Base-by-base conservation (phyloP, 2,797 vertebrate species). In the Lagodon rhomboides region DNA sequence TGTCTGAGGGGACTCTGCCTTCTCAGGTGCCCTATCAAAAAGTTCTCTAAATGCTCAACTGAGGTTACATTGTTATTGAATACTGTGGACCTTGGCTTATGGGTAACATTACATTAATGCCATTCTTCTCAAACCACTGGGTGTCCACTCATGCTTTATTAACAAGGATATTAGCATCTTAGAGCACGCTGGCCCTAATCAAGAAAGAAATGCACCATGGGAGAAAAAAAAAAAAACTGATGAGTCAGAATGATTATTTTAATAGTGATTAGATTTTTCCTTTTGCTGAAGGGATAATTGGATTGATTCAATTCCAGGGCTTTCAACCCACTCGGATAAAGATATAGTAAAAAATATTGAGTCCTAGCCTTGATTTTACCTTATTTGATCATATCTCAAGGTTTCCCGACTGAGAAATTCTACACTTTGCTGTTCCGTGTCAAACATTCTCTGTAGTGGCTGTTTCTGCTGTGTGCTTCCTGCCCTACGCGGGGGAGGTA, bases 101-200 rank as follows among this genome's bases (percentile, higher is more conserved):
- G 81, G 85, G 74, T 76, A 78, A 83, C 82, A 85, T 91, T 85
- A 85, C 61, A 82, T 86, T 86, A 79, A 74, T 74, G 83, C 79
- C 74, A 72, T 83, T 89, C 68, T 81, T 74, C 67, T 85, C 66
- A 82, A 85, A 83, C 75, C 85, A 84, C 80, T 87, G 56, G 80
- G 75, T 82, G 78, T 80, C 85, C 82, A 75, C 80, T 87, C 84
- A 75, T 80, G 84, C 79, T 87, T 88, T 86, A 84, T 86, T 88
- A 90, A 89, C 56, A 61, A 20, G 53, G 55, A 79, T 60, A 79
- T 83, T 82, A 83, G 89, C 74, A 65, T 90, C 69, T 80, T 62
- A 50, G 82, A 76, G 68, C 75, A 65, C 62, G 64, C 72, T 74
- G 63, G 50, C 53, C 38, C 69, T 73, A 85, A 85, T 89, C 74